phyloP scores from a whole-genome alignment of 2,113 vertebrate genomes.

The Tragulus kanchil region DNA sequence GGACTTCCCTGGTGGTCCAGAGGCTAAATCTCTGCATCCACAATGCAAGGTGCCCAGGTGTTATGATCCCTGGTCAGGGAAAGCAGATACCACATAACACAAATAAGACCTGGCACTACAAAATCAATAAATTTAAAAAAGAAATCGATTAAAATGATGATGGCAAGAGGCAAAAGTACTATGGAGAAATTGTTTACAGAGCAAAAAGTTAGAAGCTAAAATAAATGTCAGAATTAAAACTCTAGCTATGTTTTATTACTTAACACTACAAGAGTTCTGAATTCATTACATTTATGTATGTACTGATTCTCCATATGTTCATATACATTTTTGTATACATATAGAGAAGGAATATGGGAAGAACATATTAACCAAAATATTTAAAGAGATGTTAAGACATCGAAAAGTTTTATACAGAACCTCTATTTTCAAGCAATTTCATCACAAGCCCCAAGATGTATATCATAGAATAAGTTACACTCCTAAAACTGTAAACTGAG shows the following conservation, averaged over 20 bases:
- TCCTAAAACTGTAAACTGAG: slow-evolving; percentile 67
- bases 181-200: neutral
- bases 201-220: neutral
- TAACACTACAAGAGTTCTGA: neutral
- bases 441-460: slow-evolving; percentile 25
- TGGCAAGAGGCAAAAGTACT: neutral
- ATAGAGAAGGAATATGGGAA: neutral
- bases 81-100: neutral
- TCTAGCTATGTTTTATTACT: neutral
- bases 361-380: neutral
- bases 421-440: slow-evolving; percentile 42
- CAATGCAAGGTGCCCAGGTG: neutral
- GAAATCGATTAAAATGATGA: neutral
- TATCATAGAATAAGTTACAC: slow-evolving; percentile 47
- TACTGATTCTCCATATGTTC: no score
- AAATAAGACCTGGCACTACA: neutral
- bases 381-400: slow-evolving; percentile 12
- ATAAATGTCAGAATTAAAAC: neutral
- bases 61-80: neutral
- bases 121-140: neutral
- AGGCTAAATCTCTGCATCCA: neutral
- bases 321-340: neutral
- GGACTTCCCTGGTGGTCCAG: neutral
- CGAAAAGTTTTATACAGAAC: slow-evolving; percentile 26
- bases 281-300: no score